Evolutionary conservation across 2,888 invertebrate species (phyloP), one percentile per base, ranked within the genome.

Genomic region (Acleris emargana): DNA sequence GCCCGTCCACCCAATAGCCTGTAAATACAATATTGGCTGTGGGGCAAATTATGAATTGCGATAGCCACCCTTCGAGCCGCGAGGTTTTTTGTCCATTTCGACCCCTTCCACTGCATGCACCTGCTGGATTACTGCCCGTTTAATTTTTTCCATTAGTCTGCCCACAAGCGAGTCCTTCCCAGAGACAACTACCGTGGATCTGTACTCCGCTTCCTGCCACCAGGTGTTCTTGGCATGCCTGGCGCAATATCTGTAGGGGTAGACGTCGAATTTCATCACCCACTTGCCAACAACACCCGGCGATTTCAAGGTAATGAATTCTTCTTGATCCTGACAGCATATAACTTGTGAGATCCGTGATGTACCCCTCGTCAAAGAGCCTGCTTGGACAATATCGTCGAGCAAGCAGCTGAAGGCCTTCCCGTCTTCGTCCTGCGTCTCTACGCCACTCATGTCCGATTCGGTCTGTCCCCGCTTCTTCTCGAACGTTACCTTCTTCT

Each of bases 351-450:
- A 53, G 53, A 53, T 53, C n/a, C 18, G n/a, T 13, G 53, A 53
- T 18, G 53, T 53, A 53, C 53, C 53, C 53, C 3, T 53, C 38
- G 53, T 53, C 32, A 38, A 53, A 32, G 38, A 53, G 38, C 17
- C 18, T 38, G 53, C 53, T 53, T 38, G 53, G 18, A 38, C 53
- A 53, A 53, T 53, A 22, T 53, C 53, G 53, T 53, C 53, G n/a
- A 17, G 53, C 49, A 49, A 49, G 49, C n/a, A 49, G 17, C 9
- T 49, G 49, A 49, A 49, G 18, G 4, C 49, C 49, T 17, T 16
- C 6, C 9, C 49, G n/a, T 16, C 17, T 5, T 49, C 9, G 6
- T 17, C 4, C n/a, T 17, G 18, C 17, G 13, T 17, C 49, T 49
- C 17, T 20, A 20, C 20, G 20, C 20, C 20, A 20, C 20, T 20